These are phyloP conservation scores for Heliconius himera DNA, from an alignment of 1,140 invertebrate species.

Conservation along the genomic window DNA sequence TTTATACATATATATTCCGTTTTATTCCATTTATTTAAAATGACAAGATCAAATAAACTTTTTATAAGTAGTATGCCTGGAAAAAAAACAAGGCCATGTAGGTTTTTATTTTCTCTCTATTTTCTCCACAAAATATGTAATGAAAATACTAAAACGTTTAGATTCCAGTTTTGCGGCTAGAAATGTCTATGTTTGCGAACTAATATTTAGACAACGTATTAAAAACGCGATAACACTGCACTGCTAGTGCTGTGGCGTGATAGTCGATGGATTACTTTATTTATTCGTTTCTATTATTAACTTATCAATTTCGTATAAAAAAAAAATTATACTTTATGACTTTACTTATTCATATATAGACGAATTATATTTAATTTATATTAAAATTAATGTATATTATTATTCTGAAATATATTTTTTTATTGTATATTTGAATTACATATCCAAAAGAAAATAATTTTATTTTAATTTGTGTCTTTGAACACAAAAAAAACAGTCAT, in stretches of 20 bases:
- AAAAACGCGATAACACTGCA: slow-evolving; percentile 72
- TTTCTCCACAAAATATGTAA: neutral
- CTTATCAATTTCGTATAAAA: neutral
- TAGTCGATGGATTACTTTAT: slow-evolving; percentile 36
- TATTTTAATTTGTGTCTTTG: neutral
- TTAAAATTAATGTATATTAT: neutral
- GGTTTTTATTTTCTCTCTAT: too few relatives aligned
- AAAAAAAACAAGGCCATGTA: too few relatives aligned
- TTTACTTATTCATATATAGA: neutral
- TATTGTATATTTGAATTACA: neutral
- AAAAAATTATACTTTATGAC: neutral
- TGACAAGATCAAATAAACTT: too few relatives aligned
- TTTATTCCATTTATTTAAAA: too few relatives aligned
- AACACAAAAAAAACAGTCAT: neutral
- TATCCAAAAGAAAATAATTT: neutral
- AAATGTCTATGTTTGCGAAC: slow-evolving; percentile 56
- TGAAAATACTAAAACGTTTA: slow-evolving; percentile 31
- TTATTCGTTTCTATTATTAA: neutral
- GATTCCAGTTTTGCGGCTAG: slow-evolving; percentile 34
- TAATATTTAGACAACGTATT: slow-evolving; percentile 68
- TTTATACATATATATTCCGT: too few relatives aligned
- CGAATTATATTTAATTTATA: neutral
- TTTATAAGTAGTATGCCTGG: too few relatives aligned
- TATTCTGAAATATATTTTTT: neutral
- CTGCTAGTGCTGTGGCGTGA: slow-evolving; percentile 42